These are phyloP conservation scores for Geophilus truncorum DNA, from an alignment of 2,888 invertebrate genomes.

Conservation along the genomic window DNA sequence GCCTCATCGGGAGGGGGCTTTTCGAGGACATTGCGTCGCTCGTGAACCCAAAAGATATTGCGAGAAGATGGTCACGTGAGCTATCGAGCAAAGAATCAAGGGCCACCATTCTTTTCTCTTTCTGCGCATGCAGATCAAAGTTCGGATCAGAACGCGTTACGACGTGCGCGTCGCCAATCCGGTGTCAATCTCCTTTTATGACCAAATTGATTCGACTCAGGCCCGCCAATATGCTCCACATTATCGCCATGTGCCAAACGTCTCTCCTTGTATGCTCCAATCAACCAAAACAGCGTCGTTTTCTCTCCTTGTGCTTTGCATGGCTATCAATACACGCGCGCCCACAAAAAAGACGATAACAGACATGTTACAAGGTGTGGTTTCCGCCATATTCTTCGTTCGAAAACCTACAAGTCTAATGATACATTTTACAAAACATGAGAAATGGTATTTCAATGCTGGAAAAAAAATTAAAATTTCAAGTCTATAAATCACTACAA, in stretches of 20 bases:
- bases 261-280: neutral
- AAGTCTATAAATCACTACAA: too few relatives aligned
- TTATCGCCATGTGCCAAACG: conserved; percentile 5
- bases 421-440: too few relatives aligned
- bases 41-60: conserved; percentile 1
- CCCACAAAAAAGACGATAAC: too few relatives aligned
- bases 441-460: too few relatives aligned
- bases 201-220: conserved; percentile 4
- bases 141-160: conserved; percentile 1
- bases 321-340: neutral
- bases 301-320: neutral
- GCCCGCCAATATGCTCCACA: neutral
- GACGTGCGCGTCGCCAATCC: neutral
- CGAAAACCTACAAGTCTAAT: too few relatives aligned
- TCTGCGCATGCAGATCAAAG: neutral
- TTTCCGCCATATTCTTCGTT: too few relatives aligned
- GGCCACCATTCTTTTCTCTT: neutral
- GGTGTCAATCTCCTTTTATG: neutral
- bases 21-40: conserved; percentile 5
- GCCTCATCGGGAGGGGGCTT: conserved; percentile 8
- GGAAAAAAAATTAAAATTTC: too few relatives aligned
- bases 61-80: conserved; percentile 10
- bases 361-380: too few relatives aligned
- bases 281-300: neutral
- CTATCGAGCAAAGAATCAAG: conserved; percentile 1